phyloP scores from a whole-genome alignment of 1,140 invertebrate genomes.

The Bilobella aurantiaca region DNA sequence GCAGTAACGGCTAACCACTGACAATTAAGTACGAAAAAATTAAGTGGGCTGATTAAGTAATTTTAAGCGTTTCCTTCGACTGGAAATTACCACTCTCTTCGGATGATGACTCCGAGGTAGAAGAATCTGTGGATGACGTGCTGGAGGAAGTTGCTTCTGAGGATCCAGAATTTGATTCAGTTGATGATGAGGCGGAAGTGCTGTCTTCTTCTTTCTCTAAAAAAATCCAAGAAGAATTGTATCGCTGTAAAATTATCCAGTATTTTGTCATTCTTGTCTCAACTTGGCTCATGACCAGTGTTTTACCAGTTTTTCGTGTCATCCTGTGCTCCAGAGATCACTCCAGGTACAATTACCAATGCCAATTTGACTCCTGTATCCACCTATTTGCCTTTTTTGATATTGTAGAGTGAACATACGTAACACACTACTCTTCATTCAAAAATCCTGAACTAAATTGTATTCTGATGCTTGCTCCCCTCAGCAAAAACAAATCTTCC shows the following conservation, averaged over 20 bases:
- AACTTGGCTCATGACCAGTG: not conserved
- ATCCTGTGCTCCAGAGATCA: not conserved
- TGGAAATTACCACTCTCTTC: not conserved
- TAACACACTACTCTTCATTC: no score
- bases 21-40: not conserved
- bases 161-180: constrained; percentile 1
- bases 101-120: constrained; percentile 7
- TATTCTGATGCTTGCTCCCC: no score
- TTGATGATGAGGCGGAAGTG: not conserved
- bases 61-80: not conserved
- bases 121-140: constrained; percentile 1
- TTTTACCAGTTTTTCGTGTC: not conserved
- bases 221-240: not conserved
- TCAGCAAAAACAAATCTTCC: no score
- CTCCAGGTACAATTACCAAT: not conserved
- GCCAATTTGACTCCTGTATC: not conserved
- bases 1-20: not conserved
- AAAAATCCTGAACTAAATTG: no score
- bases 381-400: no score
- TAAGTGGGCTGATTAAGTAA: not conserved
- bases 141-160: not conserved
- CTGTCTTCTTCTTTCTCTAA: not conserved
- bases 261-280: not conserved
- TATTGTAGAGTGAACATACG: no score
- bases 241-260: not conserved